Percentiles rank a stretch among this genome's conserved stretches.
phyloP scores from a whole-genome alignment of 2,113 vertebrate species.

The Psilopogon haemacephalus region DNA sequence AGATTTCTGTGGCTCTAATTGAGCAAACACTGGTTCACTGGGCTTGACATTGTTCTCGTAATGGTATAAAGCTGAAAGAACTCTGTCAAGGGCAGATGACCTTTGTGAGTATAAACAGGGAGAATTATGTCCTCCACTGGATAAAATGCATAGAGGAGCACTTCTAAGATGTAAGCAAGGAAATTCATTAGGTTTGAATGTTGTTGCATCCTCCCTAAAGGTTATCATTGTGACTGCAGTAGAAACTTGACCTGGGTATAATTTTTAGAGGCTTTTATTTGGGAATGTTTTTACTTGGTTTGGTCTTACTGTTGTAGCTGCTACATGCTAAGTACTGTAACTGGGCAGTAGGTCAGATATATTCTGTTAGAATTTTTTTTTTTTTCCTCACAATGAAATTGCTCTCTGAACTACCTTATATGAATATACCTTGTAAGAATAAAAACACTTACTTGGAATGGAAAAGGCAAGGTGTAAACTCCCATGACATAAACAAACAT shows the following conservation, averaged over 20 bases:
- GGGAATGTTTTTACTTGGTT: not conserved
- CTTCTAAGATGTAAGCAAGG: not conserved
- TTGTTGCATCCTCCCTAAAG: not conserved
- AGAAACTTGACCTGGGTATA: not conserved
- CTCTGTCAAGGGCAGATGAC: slow-evolving; percentile 25
- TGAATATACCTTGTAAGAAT: not conserved
- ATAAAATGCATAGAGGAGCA: slow-evolving; percentile 11
- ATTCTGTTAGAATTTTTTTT: not conserved
- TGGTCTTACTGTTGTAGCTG: not conserved
- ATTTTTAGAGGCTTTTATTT: not conserved
- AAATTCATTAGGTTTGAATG: not conserved
- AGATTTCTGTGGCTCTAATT: slow-evolving; percentile 37
- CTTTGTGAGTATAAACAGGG: slow-evolving; percentile 16
- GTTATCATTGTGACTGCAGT: not conserved
- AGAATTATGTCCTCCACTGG: not conserved
- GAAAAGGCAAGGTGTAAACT: not conserved
- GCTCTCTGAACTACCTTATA: not conserved
- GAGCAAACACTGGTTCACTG: slow-evolving; percentile 43
- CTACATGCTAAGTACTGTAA: not conserved
- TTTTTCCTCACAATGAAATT: not conserved
- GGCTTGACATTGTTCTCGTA: slow-evolving; percentile 34
- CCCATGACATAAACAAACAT: not conserved
- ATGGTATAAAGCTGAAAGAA: slow-evolving; percentile 36
- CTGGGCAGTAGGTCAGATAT: not conserved
- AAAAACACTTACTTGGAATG: not conserved